Evolutionary conservation across 2,888 invertebrate genomes (phyloP), one percentile per base, ranked within the genome.

Genomic region (Cheiracanthium punctorium): DNA sequence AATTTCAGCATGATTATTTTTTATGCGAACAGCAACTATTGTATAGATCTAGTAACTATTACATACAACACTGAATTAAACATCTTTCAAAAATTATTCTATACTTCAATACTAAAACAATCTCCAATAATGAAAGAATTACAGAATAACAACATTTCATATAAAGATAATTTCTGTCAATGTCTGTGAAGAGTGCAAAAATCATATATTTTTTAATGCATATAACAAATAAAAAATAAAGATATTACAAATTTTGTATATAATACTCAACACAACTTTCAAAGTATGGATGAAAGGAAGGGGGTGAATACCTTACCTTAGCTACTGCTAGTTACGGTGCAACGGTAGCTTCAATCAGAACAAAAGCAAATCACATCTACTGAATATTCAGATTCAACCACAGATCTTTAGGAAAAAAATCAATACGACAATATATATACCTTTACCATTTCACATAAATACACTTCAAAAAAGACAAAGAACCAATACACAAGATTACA

Each of bases 11-110:
- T 58, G n/a, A 79, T 76, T 32, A 65, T 74, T 74, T 77, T 74
- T 7, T 7, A 48, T 52, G 33, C 29, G 41, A 79, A 85, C 79
- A 85, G 73, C 79, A 85, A 79, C 84, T 85, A 84, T 69, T 33
- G 79, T 74, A 85, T 74, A 85, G 84, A 69, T 80, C 84, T 79
- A 85, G 74, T 77, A 85, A 69, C 84, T 85, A 85, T 74, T 58
- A 58, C 58, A 58, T 58, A 69, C 41, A 79, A 84, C 74, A 84
- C 28, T 65, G 30, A 73, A 77, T 67, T 37, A 52, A 82, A 82
- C 82, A 82, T 82, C 52, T 29, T 48, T 75, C 52, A 75, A 82
- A 82, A 82, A 82, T 76, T 43, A 82, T 76, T 65, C 82, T 82
- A 82, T 70, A 76, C 1, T 77, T 64, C 75, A 30, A n/a, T 37